Evolutionary conservation across 2,113 vertebrate genomes (phyloP).

Genomic region (Ophthalmolycus amberensis): DNA sequence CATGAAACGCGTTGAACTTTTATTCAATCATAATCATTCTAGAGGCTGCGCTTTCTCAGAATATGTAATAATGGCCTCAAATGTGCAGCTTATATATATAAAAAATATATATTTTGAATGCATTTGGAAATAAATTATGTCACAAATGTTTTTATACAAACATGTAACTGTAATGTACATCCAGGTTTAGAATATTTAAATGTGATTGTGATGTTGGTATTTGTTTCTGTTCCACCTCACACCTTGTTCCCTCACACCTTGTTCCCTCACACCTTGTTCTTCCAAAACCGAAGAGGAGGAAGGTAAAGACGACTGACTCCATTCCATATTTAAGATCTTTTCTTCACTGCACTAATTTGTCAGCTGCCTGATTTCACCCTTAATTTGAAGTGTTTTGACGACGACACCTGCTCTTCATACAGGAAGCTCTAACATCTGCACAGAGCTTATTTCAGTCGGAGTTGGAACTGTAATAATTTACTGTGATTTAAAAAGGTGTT

Average conservation of each 20-base stretch:
- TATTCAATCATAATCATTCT: background rate
- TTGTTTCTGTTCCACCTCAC: constrained; percentile 47
- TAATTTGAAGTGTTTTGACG: constrained; percentile 75
- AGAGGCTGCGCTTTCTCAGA: background rate
- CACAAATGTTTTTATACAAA: background rate
- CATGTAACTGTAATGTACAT: background rate
- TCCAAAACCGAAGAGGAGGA: constrained; percentile 89
- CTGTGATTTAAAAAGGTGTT: background rate
- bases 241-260: constrained; percentile 12
- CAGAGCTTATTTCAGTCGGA: background rate
- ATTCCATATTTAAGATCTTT: constrained; percentile 48
- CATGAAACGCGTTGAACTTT: background rate
- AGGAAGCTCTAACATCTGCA: constrained; percentile 7
- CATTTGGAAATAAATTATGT: background rate
- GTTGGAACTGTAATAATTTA: background rate
- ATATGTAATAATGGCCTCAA: background rate
- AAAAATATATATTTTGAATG: background rate
- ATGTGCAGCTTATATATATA: background rate
- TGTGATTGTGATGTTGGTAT: constrained; percentile 9
- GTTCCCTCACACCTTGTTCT: constrained; percentile 18
- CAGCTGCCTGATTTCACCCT: constrained; percentile 65
- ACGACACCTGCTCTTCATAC: constrained; percentile 46
- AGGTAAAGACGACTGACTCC: constrained; percentile 86
- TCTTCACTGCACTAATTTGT: constrained; percentile 72
- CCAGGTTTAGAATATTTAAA: background rate